Base-by-base conservation (phyloP, 1,140 invertebrate species). In the Conus ventricosus region DNA sequence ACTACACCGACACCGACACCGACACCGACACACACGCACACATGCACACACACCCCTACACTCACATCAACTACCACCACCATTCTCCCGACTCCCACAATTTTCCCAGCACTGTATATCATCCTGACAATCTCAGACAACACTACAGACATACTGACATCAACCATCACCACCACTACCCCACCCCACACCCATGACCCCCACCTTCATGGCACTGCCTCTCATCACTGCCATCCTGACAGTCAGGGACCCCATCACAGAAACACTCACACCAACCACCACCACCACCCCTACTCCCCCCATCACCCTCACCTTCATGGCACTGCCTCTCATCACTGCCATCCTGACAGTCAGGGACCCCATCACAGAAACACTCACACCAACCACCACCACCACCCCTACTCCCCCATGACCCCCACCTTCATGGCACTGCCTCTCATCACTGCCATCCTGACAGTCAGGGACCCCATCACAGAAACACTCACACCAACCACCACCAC, bases 191-290 rank as follows among this genome's bases (percentile, higher is more conserved):
- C 76, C 25, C 67, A 7, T 20, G 1, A 23, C 85, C 75, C 60
- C 51, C 55, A 87, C 89, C 86, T 55, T 53, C 7, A 20, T 63
- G 75, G 81, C 89, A 89, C 20, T 78, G 53, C 55, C 67, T 55
- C 60, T 89, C 89, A 85, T 89, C 89, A 60, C 78, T 84, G 27
- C 89, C 89, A 75, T 89, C 89, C 71, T 85, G 25, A 81, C 89
- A 89, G 86, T 89, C 89, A 17, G 60, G 63, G 54, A 78, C 17
- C 23, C 89, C 89, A 85, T 89, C 89, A 89, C 89, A 89, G 39
- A 75, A n/a, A n/a, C n/a, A n/a, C n/a, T n/a, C n/a, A n/a, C n/a
- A n/a, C n/a, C n/a, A n/a, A n/a, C n/a, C n/a, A n/a, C 25, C 76
- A 78, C n/a, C 25, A 20, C 20, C 67, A 75, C 76, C 25, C n/a